A percentile compares a stretch with the other conserved stretches of the same genome.
Evolutionary conservation across 2,797 vertebrate species (phyloP).

Genomic region (Gymnocypris eckloni): DNA sequence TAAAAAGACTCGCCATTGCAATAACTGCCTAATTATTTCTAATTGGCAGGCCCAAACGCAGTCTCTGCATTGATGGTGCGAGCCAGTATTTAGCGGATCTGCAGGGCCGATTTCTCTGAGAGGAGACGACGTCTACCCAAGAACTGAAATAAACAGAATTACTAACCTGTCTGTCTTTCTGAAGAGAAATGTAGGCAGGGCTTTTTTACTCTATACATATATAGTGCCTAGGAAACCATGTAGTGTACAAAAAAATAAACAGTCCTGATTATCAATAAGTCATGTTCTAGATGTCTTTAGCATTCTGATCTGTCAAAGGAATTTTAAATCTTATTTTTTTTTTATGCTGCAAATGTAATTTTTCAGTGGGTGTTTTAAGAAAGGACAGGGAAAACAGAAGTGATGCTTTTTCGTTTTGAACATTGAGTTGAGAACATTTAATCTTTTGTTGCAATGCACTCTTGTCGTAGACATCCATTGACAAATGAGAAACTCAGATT

Average conservation of each 20-base stretch:
- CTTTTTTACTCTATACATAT: not conserved
- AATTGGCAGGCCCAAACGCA: constrained; percentile 98
- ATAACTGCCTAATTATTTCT: constrained; percentile 99
- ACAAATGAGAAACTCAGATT: not conserved
- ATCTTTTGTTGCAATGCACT: not conserved
- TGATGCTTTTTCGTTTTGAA: not conserved
- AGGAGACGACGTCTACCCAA: constrained; percentile 69
- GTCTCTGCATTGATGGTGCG: constrained; percentile 81
- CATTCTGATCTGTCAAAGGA: not conserved
- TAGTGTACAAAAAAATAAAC: not conserved
- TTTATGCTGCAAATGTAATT: not conserved
- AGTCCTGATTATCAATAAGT: not conserved
- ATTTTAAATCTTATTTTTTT: not conserved
- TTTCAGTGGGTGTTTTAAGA: not conserved
- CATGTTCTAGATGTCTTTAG: not conserved
- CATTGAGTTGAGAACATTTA: not conserved
- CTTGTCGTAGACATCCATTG: not conserved
- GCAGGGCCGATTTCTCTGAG: constrained; percentile 80
- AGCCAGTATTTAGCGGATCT: constrained; percentile 89
- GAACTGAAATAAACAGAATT: constrained; percentile 72
- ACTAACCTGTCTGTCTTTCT: constrained; percentile 24
- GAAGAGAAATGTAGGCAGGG: not conserved
- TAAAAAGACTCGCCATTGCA: constrained; percentile 99
- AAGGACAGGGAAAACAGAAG: not conserved
- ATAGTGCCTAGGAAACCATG: not conserved